A percentile compares a stretch with the other conserved stretches of the same genome.
phyloP scores from a whole-genome alignment of 1,140 invertebrate genomes.

The Lepidurus arcticus region DNA sequence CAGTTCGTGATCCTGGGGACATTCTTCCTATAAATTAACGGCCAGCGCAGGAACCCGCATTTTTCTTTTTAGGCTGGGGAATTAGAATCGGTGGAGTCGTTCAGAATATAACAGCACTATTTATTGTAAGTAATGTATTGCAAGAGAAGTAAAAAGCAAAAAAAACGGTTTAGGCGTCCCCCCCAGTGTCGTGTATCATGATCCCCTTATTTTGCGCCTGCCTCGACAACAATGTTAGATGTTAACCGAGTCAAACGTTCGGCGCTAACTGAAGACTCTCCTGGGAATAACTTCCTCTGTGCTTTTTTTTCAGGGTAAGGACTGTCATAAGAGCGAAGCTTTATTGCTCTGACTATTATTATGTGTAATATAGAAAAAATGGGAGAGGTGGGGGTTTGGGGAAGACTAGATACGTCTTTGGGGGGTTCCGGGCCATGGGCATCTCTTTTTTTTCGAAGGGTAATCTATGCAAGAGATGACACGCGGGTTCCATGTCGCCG shows the following conservation, averaged over 20 bases:
- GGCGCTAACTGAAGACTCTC: background rate
- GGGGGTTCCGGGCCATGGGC: background rate
- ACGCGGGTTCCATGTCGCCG: conserved; percentile 12
- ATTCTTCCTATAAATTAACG: background rate
- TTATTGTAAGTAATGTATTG: background rate
- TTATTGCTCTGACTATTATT: background rate
- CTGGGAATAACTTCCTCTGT: conserved; percentile 5
- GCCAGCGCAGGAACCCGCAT: background rate
- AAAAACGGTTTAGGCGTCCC: background rate
- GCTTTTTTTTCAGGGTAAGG: background rate
- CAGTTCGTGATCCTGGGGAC: background rate
- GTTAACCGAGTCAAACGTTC: background rate
- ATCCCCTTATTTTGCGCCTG: background rate
- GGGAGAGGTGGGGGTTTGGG: background rate
- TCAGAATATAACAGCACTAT: background rate
- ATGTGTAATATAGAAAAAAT: background rate
- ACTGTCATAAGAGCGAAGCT: conserved; percentile 5
- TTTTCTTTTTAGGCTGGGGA: background rate
- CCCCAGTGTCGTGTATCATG: background rate
- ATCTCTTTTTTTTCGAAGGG: background rate
- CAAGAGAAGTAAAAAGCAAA: too few species aligned
- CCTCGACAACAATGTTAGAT: background rate
- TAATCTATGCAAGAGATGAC: conserved; percentile 19
- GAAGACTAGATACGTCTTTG: background rate
- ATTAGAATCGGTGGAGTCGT: background rate